Percentiles rank a stretch among this genome's conserved stretches.
Conservation (phyloP, 2,888 invertebrate genomes). For the Cancer borealis region DNA sequence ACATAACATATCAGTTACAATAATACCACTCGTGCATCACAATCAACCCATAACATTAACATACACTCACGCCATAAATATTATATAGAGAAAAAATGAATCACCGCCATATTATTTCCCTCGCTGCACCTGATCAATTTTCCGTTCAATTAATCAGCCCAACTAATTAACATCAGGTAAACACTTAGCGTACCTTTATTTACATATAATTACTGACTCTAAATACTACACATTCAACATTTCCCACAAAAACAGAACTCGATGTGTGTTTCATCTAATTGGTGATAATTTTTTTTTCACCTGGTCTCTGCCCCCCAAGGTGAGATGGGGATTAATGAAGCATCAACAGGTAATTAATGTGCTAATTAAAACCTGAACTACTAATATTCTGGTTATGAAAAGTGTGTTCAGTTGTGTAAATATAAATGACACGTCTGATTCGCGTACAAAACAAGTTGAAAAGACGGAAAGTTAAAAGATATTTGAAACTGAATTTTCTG, state of each 20-base stretch:
- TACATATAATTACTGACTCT: not conserved
- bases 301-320: not conserved
- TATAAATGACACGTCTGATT: not conserved
- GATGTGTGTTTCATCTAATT: not conserved
- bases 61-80: not conserved
- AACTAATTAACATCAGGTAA: constrained; percentile 24
- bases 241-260: not conserved
- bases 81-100: not conserved
- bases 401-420: not conserved
- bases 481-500: no score
- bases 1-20: no score
- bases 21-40: no score
- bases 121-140: not conserved
- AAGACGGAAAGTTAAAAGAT: no score
- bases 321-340: constrained; percentile 26
- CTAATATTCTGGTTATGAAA: not conserved
- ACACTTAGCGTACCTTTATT: constrained; percentile 1
- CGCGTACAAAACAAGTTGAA: no score
- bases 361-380: not conserved
- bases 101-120: not conserved
- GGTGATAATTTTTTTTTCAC: not conserved
- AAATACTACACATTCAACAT: not conserved
- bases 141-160: not conserved
- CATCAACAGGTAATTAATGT: not conserved
- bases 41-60: not conserved